phyloP scores from a whole-genome alignment of 2,113 vertebrate species.

The Catagonus wagneri region DNA sequence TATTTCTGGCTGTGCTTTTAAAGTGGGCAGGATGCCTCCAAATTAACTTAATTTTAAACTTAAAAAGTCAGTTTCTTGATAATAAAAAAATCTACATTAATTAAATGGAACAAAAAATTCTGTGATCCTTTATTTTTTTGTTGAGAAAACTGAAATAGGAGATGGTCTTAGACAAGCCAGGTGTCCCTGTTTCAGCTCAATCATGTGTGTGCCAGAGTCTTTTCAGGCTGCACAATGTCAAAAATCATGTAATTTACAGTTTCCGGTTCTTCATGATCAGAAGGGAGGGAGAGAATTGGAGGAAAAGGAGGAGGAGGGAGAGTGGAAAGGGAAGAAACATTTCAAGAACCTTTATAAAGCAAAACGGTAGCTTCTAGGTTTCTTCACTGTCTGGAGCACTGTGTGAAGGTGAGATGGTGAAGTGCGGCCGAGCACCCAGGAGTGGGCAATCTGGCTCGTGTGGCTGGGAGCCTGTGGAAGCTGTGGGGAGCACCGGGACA shows the following conservation, averaged over 20 bases:
- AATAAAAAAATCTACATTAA: background rate
- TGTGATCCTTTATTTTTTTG: background rate
- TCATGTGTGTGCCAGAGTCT: rapidly evolving
- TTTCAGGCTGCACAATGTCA: too few species aligned
- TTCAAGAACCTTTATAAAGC: background rate
- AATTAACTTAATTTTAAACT: background rate
- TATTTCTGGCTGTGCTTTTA: background rate
- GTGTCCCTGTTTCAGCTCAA: too few species aligned
- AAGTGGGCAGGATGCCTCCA: background rate
- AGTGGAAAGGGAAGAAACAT: background rate
- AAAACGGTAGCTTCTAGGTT: background rate
- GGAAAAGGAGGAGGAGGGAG: too few species aligned
- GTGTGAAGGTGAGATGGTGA: background rate
- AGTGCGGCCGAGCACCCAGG: rapidly evolving
- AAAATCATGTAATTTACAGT: background rate
- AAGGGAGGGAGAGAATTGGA: background rate
- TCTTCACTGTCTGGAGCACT: background rate
- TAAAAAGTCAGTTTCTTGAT: background rate
- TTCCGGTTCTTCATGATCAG: background rate
- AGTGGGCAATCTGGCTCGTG: rapidly evolving
- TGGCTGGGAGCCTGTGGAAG: rapidly evolving
- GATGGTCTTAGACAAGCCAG: background rate
- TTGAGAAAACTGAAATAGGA: background rate
- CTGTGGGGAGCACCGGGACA: rapidly evolving
- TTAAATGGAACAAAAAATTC: background rate